These are phyloP conservation scores for Parapsyche elsis DNA, from an alignment of 1,140 invertebrate species.

Conservation along the genomic window DNA sequence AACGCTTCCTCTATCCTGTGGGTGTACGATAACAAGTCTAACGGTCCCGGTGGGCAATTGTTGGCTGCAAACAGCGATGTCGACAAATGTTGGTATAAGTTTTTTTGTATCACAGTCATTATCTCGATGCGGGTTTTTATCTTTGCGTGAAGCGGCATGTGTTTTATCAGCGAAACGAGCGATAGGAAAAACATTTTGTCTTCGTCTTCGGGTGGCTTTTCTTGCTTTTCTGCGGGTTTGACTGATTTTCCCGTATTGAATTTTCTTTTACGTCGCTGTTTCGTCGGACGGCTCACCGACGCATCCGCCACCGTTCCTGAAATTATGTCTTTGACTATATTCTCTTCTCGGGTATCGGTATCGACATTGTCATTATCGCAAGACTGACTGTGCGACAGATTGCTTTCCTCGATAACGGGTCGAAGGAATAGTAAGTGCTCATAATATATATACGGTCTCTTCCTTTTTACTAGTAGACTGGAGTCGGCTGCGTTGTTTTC, in stretches of 20 bases:
- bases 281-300: background rate
- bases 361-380: too few species aligned
- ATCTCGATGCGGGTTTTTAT: background rate
- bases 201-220: background rate
- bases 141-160: slow-evolving; percentile 2
- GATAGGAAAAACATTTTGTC: slow-evolving; percentile 12
- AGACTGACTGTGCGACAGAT: too few species aligned
- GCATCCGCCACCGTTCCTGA: background rate
- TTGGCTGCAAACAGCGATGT: too few species aligned
- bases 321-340: background rate
- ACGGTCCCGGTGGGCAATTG: too few species aligned
- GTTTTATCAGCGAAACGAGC: background rate
- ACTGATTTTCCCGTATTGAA: background rate
- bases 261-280: background rate
- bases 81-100: background rate
- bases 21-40: too few species aligned
- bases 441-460: background rate
- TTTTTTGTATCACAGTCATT: background rate
- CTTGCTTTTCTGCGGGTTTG: background rate
- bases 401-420: background rate
- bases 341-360: background rate
- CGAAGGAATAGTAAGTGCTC: background rate
- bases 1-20: too few species aligned
- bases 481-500: background rate
- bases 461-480: background rate